Percentiles rank a stretch among this genome's conserved stretches.
These are phyloP conservation scores for Therioaphis trifolii DNA, from an alignment of 2,888 invertebrate genomes.

Conservation along the genomic window DNA sequence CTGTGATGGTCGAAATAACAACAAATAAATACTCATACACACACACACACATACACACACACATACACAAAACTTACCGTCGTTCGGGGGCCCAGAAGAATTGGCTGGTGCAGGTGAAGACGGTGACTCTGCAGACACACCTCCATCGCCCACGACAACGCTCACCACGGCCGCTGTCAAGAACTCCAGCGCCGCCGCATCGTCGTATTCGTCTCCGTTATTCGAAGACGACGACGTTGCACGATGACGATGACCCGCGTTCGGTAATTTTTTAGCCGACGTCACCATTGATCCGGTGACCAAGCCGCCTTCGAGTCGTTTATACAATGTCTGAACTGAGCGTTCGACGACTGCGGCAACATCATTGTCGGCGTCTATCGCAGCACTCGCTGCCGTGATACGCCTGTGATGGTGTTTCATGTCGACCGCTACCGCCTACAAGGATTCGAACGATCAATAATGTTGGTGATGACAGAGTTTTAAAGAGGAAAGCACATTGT, in stretches of 20 bases:
- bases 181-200: slow-evolving; percentile 40
- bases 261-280: slow-evolving; percentile 23
- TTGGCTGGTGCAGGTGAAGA: not conserved
- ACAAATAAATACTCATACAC: too few relatives aligned
- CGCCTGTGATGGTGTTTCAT: not conserved
- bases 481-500: too few relatives aligned
- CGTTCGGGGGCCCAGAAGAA: not conserved
- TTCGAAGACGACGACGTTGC: not conserved
- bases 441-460: too few relatives aligned
- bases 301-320: not conserved
- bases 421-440: slow-evolving; percentile 28
- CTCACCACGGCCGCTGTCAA: slow-evolving; percentile 26
- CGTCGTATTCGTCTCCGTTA: slow-evolving; percentile 26
- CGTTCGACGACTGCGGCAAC: not conserved
- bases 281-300: not conserved
- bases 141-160: slow-evolving; percentile 3
- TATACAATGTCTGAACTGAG: slow-evolving; percentile 39
- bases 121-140: not conserved
- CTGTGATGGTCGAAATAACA: too few relatives aligned
- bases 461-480: too few relatives aligned
- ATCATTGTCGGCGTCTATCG: not conserved
- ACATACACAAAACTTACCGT: slow-evolving; percentile 21
- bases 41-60: not conserved
- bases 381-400: not conserved
- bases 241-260: not conserved